Base-by-base conservation (phyloP, 2,113 vertebrate genomes). In the Acrocephalus kingi region DNA sequence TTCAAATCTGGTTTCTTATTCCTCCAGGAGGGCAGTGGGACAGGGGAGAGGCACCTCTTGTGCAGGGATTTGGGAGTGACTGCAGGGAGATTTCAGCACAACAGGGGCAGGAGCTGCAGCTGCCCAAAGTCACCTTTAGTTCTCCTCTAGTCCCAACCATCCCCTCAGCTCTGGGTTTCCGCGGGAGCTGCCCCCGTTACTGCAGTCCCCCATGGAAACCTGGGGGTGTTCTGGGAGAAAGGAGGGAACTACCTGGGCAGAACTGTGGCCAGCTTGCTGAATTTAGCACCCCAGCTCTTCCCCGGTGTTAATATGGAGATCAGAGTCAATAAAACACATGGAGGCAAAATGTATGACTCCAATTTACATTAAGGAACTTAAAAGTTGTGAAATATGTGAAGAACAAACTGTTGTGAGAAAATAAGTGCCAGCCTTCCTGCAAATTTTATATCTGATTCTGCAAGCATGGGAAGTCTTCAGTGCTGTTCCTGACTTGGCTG, bases 371-470 rank as follows among this genome's bases (percentile, higher is more conserved):
- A 94, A 96, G 88, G 79, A 95, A 94, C 96, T 96, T 96, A 97
- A 95, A 96, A 96, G 96, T 97, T 96, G 96, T 97, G 96, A 97
- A 97, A 95, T 96, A 97, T 96, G 96, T 95, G 96, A 96, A 96
- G 96, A 97, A 96, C 94, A 97, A 97, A 96, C 96, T 97, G 94
- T 96, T 96, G 96, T 97, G 96, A 97, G 96, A 97, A 96, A 97
- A 94, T 95, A 97, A 97, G 96, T 97, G 96, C 96, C 96, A 97
- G 96, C 96, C 96, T 96, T 96, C 92, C 94, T 97, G 96, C 90
- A 97, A 96, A 97, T 97, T 96, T 96, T 96, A 6, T 93, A 93
- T 96, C 80, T 95, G 93, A 95, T 92, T 96, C 94, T 96, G 93
- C 88, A 95, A 88, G 93, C 94, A 88, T 96, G 93, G 96, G 93